These are phyloP conservation scores for Drosophila nigricruria DNA, from an alignment of 2,888 invertebrate species.

Conservation along the genomic window DNA sequence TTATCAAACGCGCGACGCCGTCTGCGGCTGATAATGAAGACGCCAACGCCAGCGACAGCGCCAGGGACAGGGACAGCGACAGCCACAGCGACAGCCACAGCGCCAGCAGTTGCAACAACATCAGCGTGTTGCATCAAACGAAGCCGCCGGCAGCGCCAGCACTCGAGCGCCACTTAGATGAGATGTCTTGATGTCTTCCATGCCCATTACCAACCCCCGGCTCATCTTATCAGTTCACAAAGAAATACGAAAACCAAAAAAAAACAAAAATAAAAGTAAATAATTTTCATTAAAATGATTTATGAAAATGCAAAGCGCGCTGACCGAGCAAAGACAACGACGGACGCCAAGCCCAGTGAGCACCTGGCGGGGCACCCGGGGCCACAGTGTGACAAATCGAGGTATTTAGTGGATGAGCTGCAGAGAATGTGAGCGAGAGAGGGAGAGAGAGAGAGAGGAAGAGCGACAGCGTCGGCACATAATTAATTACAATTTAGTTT, in stretches of 20 bases:
- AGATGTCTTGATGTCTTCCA: conserved; percentile 74
- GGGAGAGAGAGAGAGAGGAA: background rate
- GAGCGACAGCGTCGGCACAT: conserved; percentile 55
- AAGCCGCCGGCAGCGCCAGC: conserved; percentile 59
- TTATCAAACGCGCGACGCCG: conserved; percentile 45
- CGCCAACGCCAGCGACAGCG: conserved; percentile 71
- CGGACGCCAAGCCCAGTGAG: conserved; percentile 34
- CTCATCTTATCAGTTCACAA: conserved; percentile 56
- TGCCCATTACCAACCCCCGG: conserved; percentile 9
- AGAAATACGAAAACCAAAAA: conserved; percentile 42
- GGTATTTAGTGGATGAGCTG: conserved; percentile 46
- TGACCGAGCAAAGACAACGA: conserved; percentile 59
- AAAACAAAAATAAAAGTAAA: conserved; percentile 22
- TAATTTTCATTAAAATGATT: conserved; percentile 79
- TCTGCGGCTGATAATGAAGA: conserved; percentile 79
- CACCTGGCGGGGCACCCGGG: conserved; percentile 48
- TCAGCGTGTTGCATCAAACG: conserved; percentile 65
- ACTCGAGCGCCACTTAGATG: conserved; percentile 76
- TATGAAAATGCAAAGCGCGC: conserved; percentile 78
- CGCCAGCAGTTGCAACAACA: conserved; percentile 18
- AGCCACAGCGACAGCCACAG: conserved; percentile 56
- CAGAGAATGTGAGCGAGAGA: background rate
- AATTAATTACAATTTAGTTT: conserved; percentile 78
- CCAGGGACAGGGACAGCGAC: conserved; percentile 15
- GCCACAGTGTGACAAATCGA: conserved; percentile 64